Percentiles rank a stretch among this genome's conserved stretches.
Evolutionary conservation across 2,797 vertebrate genomes (phyloP).

Genomic region (Enteromius treurensis): DNA sequence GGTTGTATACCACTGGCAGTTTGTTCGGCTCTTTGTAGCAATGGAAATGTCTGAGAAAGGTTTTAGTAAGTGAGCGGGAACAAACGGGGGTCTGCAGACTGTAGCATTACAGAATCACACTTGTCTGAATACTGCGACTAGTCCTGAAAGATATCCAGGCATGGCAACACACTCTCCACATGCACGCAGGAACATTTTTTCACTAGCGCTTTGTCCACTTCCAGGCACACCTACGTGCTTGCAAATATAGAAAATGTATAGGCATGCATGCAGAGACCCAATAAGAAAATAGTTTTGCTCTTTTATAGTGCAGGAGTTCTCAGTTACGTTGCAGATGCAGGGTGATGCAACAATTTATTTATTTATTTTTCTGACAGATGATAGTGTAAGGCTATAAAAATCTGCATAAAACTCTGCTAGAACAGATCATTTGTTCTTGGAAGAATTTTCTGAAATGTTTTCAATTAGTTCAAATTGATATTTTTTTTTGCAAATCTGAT

Average conservation of each 20-base stretch:
- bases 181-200: neutral
- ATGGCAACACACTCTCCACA: neutral
- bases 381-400: neutral
- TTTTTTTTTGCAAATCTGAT: neutral
- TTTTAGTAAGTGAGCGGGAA: constrained; percentile 11
- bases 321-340: neutral
- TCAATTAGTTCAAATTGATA: neutral
- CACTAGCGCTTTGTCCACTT: constrained; percentile 6
- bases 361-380: too few species aligned
- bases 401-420: neutral
- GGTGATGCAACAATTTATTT: neutral
- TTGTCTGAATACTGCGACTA: neutral
- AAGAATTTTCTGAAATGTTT: neutral
- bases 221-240: constrained; percentile 18
- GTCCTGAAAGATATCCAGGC: neutral
- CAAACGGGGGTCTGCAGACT: neutral
- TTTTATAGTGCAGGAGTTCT: neutral
- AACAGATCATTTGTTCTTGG: neutral
- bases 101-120: constrained; percentile 3
- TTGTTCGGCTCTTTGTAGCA: constrained; percentile 15
- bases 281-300: neutral
- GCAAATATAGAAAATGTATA: constrained; percentile 4
- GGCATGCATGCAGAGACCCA: neutral
- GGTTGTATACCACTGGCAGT: neutral
- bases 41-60: neutral